Base-by-base conservation (phyloP, 2,888 invertebrate species). In the Clitarchus hookeri region DNA sequence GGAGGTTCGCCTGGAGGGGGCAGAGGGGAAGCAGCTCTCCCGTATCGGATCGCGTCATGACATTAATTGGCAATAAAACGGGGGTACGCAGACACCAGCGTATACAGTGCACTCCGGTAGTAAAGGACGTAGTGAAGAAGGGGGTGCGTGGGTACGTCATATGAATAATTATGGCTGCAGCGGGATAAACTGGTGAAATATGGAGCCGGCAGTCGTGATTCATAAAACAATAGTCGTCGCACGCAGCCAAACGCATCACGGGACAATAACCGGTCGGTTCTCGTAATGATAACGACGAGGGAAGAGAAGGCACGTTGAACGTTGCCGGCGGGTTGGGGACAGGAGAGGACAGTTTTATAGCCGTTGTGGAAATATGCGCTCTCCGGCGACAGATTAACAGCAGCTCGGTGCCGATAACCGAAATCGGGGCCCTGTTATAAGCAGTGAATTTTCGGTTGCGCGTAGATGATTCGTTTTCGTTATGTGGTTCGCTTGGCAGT, bases 41-140 rank as follows among this genome's bases (percentile, higher is more conserved):
- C 65, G 65, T 65, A 65, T 65, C 65, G 65, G 23, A 65, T 65
- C 65, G 65, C 65, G 65, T 19, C 65, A 65, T 65, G 19, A 48
- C 48, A n/a, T 65, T 19, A 65, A 65, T 65, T 65, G 65, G 65
- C 65, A 65, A 65, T 65, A n/a, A 65, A 65, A n/a, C 65, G n/a
- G 48, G 48, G 48, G 48, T 16, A 48, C 6, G 48, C 8, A 2
- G 48, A 48, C 48, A 2, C 48, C 16, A 11, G 16, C 48, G 48
- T 65, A 65, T 19, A 19, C 3, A 19, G 12, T 19, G 65, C 65
- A 65, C 65, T 0, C 19, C 65, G 53, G 53, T 16, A 12, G 13
- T 2, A 8, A 0, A 19, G 16, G 8, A 23, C 23, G 65, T 16
- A 19, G 65, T 2, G 65, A 8, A n/a, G 65, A n/a, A 19, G 65